Evolutionary conservation across 2,888 invertebrate genomes (phyloP).

Genomic region (Melanostoma mellinum): DNA sequence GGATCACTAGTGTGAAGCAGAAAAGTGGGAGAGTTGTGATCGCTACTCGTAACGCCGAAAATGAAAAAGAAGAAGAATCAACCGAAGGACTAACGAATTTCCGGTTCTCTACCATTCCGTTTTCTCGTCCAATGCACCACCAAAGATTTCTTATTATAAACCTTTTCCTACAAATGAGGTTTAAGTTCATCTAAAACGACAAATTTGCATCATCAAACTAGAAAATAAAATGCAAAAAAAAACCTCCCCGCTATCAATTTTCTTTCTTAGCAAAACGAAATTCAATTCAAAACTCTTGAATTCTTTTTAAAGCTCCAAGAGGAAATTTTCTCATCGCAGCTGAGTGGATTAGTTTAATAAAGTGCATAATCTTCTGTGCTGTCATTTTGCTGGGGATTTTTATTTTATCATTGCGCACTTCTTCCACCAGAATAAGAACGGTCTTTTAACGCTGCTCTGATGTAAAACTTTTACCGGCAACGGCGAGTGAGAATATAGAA

Average conservation of each 20-base stretch:
- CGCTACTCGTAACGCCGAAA: too few relatives aligned
- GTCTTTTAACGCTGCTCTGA: conserved; percentile 28
- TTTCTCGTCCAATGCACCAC: conserved; percentile 7
- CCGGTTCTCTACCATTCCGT: too few relatives aligned
- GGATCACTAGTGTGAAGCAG: too few relatives aligned
- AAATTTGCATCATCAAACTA: conserved; percentile 32
- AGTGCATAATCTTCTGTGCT: conserved; percentile 67
- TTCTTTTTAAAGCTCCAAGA: conserved; percentile 19
- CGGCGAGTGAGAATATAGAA: neutral
- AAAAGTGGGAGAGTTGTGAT: too few relatives aligned
- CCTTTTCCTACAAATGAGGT: conserved; percentile 1
- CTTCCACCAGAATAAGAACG: conserved; percentile 47
- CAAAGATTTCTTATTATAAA: neutral
- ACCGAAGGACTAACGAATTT: too few relatives aligned
- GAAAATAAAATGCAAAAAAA: neutral
- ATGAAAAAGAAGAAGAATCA: too few relatives aligned
- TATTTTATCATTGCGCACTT: conserved; percentile 48
- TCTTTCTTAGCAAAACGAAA: conserved; percentile 23
- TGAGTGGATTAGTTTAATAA: conserved; percentile 73
- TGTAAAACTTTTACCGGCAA: conserved; percentile 5
- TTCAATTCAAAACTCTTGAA: conserved; percentile 30
- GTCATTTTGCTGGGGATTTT: conserved; percentile 64
- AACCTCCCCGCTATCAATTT: conserved; percentile 48
- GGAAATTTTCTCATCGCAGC: conserved; percentile 52
- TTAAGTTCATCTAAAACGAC: conserved; percentile 19